phyloP scores from a whole-genome alignment of 2,797 vertebrate genomes.

The Yasuhikotakia modesta region DNA sequence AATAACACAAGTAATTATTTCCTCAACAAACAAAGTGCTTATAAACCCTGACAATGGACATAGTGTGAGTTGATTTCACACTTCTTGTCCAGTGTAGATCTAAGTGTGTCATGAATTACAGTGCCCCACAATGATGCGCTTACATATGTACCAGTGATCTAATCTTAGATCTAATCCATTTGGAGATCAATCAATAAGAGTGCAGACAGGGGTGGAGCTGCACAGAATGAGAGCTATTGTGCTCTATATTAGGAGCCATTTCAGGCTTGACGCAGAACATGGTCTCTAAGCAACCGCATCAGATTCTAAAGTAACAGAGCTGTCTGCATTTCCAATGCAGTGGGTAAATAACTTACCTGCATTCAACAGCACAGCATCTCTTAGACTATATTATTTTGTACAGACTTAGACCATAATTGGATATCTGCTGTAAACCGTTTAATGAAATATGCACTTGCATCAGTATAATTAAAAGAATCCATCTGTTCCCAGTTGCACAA shows the following conservation, averaged over 20 bases:
- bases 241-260: conserved; percentile 48
- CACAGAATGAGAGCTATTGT: conserved; percentile 48
- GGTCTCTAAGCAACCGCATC: conserved; percentile 59
- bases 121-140: conserved; percentile 3
- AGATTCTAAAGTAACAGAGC: conserved; percentile 42
- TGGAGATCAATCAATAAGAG: conserved; percentile 47
- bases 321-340: conserved; percentile 35
- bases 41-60: conserved; percentile 10
- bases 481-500: neutral
- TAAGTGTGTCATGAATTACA: neutral
- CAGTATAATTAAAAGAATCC: neutral
- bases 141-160: conserved; percentile 34
- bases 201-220: conserved; percentile 34
- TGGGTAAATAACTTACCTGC: conserved; percentile 40
- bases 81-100: neutral
- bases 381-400: neutral
- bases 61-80: conserved; percentile 1
- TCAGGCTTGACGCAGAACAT: conserved; percentile 50
- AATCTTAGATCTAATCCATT: conserved; percentile 54
- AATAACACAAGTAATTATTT: neutral
- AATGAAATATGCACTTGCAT: too few species aligned
- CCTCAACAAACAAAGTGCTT: neutral
- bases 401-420: neutral
- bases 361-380: conserved; percentile 1
- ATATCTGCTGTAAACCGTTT: neutral